Conservation (phyloP, 1,140 invertebrate species). For the Aphaenogaster floridana region DNA sequence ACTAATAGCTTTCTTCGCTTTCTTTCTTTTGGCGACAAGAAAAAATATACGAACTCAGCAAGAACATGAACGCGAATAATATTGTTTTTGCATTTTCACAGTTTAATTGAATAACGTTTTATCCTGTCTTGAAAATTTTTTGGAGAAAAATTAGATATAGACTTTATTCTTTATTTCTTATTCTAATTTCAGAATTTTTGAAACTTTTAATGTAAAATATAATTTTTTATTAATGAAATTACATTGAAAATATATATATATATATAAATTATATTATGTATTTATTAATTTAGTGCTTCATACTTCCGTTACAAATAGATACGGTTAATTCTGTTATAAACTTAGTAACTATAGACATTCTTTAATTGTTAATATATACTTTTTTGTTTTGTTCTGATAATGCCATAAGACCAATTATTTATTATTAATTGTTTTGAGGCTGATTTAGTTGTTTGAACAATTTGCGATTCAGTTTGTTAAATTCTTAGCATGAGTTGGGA, state of each 20-base stretch:
- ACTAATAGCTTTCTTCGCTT: background rate
- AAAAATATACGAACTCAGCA: background rate
- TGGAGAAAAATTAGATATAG: background rate
- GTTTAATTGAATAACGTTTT: background rate
- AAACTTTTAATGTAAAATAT: background rate
- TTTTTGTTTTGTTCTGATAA: background rate
- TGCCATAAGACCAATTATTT: background rate
- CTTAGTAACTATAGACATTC: background rate
- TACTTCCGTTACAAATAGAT: background rate
- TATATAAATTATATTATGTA: background rate
- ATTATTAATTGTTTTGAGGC: background rate
- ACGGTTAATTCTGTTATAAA: background rate
- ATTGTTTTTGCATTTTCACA: slow-evolving; percentile 7
- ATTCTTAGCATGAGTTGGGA: background rate
- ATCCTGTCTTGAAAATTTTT: background rate
- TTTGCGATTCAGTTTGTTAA: background rate
- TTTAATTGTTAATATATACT: background rate
- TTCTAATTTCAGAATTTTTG: background rate
- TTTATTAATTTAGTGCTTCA: background rate
- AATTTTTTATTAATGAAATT: background rate
- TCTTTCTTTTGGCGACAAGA: background rate
- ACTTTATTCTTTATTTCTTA: background rate
- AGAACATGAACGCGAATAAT: background rate
- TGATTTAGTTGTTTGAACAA: background rate
- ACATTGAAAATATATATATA: background rate